A percentile compares a stretch with the other conserved stretches of the same genome.
These are phyloP conservation scores for Todiramphus chloris DNA, from an alignment of 2,113 vertebrate species.

Conservation along the genomic window DNA sequence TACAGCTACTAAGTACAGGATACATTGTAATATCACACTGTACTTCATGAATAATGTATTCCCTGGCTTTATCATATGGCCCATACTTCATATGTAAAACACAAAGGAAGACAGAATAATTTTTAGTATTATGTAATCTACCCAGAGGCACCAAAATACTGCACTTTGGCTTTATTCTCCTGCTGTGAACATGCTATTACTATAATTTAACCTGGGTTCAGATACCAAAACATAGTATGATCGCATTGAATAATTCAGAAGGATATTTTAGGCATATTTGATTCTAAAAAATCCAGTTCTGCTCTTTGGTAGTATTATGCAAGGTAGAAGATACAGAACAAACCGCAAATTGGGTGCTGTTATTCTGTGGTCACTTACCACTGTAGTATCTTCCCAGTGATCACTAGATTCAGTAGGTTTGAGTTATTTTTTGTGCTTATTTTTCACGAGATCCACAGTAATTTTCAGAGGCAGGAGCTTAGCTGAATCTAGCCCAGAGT, in stretches of 20 bases:
- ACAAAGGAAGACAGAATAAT: background rate
- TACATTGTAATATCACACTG: background rate
- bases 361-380: conserved; percentile 15
- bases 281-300: background rate
- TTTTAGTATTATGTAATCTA: background rate
- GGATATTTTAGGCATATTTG: background rate
- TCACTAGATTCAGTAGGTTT: background rate
- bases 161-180: background rate
- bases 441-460: background rate
- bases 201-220: background rate
- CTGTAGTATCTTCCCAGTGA: conserved; percentile 2
- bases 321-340: conserved; percentile 22
- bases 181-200: background rate
- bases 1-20: background rate
- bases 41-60: background rate
- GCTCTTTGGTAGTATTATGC: conserved; percentile 29
- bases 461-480: conserved; percentile 1
- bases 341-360: conserved; percentile 39
- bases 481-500: background rate
- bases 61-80: background rate
- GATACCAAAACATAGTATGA: background rate
- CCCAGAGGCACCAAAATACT: background rate
- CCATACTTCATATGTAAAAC: background rate
- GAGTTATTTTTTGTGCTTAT: background rate
- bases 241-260: background rate